A percentile compares a stretch with the other conserved stretches of the same genome.
Conservation (phyloP, 2,888 invertebrate species). For the Diplolepis rosae region DNA sequence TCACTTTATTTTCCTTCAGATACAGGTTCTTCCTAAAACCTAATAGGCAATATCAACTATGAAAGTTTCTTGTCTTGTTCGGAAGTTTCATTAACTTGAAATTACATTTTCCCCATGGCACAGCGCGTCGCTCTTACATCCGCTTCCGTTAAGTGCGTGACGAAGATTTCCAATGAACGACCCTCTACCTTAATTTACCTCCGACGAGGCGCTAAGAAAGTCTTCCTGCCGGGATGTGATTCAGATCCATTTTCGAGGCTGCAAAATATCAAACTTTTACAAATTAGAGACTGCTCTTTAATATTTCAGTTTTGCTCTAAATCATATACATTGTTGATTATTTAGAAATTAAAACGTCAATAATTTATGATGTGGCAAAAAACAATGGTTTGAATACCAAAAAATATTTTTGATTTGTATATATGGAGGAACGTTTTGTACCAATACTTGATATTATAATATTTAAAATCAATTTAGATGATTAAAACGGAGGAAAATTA, state of each 20-base stretch:
- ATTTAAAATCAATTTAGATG: too few relatives aligned
- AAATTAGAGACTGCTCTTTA: background rate
- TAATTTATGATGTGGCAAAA: too few relatives aligned
- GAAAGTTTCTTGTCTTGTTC: slow-evolving; percentile 23
- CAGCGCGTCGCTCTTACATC: slow-evolving; percentile 15
- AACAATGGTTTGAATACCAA: too few relatives aligned
- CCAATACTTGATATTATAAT: too few relatives aligned
- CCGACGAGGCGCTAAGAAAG: background rate
- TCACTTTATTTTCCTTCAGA: slow-evolving; percentile 22
- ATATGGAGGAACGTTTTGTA: too few relatives aligned
- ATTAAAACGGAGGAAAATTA: too few relatives aligned
- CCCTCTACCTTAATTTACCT: background rate
- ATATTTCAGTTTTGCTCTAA: too few relatives aligned
- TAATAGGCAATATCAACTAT: slow-evolving; percentile 27
- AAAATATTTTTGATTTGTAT: too few relatives aligned
- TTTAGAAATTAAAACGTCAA: too few relatives aligned
- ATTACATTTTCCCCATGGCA: slow-evolving; percentile 20
- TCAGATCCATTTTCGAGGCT: background rate
- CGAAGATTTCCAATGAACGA: slow-evolving; percentile 16
- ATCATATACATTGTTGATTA: too few relatives aligned
- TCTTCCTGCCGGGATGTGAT: background rate
- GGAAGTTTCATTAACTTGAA: slow-evolving; percentile 29
- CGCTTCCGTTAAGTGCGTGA: slow-evolving; percentile 17
- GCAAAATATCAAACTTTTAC: background rate
- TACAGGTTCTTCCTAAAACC: slow-evolving; percentile 1